Evolutionary conservation across 2,113 vertebrate species (phyloP).

Genomic region (Campylorhamphus procurvoides): DNA sequence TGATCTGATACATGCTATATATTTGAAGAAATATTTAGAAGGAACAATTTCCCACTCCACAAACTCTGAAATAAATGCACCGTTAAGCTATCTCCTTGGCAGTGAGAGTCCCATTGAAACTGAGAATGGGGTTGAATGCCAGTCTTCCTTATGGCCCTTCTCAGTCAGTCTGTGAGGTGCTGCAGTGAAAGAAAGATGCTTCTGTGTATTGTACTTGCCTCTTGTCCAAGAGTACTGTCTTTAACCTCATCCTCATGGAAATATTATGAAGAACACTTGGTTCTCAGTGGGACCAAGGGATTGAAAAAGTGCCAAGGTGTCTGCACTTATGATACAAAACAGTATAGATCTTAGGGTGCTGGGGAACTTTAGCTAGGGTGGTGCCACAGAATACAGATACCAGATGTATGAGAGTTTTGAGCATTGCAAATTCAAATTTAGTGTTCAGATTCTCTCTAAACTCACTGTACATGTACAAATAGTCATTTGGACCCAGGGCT

Average conservation of each 20-base stretch:
- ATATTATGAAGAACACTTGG: accelerated
- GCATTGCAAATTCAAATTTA: neutral
- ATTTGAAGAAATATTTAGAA: neutral
- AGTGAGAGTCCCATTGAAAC: neutral
- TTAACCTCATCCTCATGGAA: neutral
- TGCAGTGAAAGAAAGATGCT: neutral
- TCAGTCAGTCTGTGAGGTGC: neutral
- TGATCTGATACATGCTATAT: neutral
- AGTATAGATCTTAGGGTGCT: neutral
- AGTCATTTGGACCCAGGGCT: neutral
- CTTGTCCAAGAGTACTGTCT: neutral
- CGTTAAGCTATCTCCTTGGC: neutral
- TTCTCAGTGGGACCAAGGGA: accelerated
- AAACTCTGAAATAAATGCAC: neutral
- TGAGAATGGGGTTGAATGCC: neutral
- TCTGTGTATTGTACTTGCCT: neutral
- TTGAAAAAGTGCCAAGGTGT: neutral
- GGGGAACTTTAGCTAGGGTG: neutral
- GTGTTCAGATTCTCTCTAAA: neutral
- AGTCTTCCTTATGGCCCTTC: neutral
- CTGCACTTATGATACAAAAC: neutral
- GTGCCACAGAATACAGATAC: neutral
- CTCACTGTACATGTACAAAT: neutral
- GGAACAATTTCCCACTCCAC: neutral
- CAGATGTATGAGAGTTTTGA: neutral